A percentile compares a stretch with the other conserved stretches of the same genome.
phyloP scores from a whole-genome alignment of 1,140 invertebrate species.

The Leptoteleia sp. region DNA sequence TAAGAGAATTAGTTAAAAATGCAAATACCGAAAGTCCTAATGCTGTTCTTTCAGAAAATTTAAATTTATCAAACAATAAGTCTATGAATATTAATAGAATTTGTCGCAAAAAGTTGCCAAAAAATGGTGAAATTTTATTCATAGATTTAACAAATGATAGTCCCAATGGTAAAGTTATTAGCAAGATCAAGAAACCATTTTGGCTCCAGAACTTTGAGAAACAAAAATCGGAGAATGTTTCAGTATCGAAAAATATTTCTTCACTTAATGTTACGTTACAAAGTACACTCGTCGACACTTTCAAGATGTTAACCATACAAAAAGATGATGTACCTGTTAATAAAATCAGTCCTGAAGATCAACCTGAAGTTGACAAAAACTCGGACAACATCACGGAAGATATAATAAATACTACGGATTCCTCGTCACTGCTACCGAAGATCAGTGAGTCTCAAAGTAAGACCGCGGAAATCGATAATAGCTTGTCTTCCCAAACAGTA shows the following conservation, averaged over 20 bases:
- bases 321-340: neutral
- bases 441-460: neutral
- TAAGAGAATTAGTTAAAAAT: constrained; percentile 14
- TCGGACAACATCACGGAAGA: constrained; percentile 9
- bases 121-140: constrained; percentile 37
- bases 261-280: neutral
- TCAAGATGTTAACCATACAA: constrained; percentile 9
- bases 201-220: constrained; percentile 36
- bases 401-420: neutral
- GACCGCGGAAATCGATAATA: constrained; percentile 1
- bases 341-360: neutral
- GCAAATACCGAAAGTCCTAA: neutral
- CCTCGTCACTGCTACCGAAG: neutral
- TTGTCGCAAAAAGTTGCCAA: constrained; percentile 12
- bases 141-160: constrained; percentile 40
- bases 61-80: constrained; percentile 2
- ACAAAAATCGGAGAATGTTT: neutral
- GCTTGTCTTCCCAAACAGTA: constrained; percentile 27
- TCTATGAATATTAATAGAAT: constrained; percentile 5
- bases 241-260: neutral
- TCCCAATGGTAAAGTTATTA: constrained; percentile 22
- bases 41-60: neutral
- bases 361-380: constrained; percentile 5
- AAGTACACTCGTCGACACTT: constrained; percentile 30
- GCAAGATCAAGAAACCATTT: constrained; percentile 6